Evolutionary conservation across 1,140 invertebrate species (phyloP).

Genomic region (Trichonephila inaurata): DNA sequence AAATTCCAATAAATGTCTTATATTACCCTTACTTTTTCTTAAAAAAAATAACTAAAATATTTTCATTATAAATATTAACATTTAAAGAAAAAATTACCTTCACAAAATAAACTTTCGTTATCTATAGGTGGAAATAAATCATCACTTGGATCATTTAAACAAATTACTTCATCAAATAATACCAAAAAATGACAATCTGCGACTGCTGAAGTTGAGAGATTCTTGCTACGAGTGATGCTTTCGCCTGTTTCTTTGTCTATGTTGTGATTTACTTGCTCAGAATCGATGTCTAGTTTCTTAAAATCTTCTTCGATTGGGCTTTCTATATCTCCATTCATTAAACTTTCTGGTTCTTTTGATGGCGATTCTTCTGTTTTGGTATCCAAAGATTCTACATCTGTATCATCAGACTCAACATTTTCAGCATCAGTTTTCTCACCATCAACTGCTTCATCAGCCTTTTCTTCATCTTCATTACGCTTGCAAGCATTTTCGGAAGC

Average conservation of each 20-base stretch:
- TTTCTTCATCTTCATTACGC: too few relatives aligned
- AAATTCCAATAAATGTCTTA: too few relatives aligned
- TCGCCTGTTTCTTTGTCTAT: neutral
- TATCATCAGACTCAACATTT: neutral
- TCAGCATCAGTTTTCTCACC: neutral
- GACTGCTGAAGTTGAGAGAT: neutral
- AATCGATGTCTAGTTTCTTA: neutral
- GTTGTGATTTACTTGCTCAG: neutral
- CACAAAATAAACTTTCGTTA: neutral
- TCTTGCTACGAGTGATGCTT: neutral
- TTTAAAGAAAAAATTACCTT: conserved; percentile 10
- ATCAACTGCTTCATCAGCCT: neutral
- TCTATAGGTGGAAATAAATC: neutral
- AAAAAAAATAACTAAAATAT: too few relatives aligned
- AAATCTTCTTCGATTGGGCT: neutral
- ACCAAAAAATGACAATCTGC: neutral
- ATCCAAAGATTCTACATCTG: neutral
- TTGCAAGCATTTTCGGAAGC: neutral
- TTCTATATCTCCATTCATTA: neutral
- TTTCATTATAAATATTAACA: too few relatives aligned
- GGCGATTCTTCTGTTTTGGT: neutral
- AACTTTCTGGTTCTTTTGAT: neutral
- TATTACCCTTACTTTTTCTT: too few relatives aligned
- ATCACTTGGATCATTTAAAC: neutral
- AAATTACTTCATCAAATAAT: conserved; percentile 12